These are phyloP conservation scores for Drosophila borealis DNA, from an alignment of 2,888 invertebrate genomes.

Conservation along the genomic window DNA sequence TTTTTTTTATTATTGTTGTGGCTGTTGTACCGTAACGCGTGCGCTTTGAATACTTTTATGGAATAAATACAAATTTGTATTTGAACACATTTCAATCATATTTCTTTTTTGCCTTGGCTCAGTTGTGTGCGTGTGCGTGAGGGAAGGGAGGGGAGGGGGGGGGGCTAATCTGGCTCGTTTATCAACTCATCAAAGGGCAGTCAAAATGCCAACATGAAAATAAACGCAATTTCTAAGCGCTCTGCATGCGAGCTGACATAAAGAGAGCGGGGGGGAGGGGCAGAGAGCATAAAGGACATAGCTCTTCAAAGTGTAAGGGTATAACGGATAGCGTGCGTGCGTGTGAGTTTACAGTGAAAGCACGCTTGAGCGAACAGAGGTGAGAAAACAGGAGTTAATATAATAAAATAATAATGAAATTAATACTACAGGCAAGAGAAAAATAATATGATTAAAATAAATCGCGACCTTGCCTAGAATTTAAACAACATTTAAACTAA, in stretches of 20 bases:
- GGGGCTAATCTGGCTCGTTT: slow-evolving; percentile 53
- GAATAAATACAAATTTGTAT: slow-evolving; percentile 21
- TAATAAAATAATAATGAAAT: too few species aligned
- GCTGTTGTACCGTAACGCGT: slow-evolving; percentile 47
- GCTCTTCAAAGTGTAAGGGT: slow-evolving; percentile 26
- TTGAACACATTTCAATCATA: slow-evolving; percentile 36
- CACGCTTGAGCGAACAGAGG: neutral
- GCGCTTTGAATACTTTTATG: slow-evolving; percentile 51
- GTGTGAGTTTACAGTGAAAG: slow-evolving; percentile 17
- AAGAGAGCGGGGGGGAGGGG: neutral
- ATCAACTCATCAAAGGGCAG: slow-evolving; percentile 73
- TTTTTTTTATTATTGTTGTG: slow-evolving; percentile 12
- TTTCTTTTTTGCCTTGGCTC: slow-evolving; percentile 13
- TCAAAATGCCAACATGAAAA: slow-evolving; percentile 69
- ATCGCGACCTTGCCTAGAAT: slow-evolving; percentile 10
- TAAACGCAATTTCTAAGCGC: slow-evolving; percentile 65
- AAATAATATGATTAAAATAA: neutral
- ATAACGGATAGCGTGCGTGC: slow-evolving; percentile 27
- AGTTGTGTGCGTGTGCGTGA: slow-evolving; percentile 14
- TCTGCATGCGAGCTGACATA: slow-evolving; percentile 28
- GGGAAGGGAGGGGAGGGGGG: neutral
- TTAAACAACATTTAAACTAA: neutral
- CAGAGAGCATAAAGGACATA: slow-evolving; percentile 3
- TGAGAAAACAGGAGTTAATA: neutral
- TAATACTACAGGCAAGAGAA: too few species aligned